A percentile compares a stretch with the other conserved stretches of the same genome.
Evolutionary conservation across 2,797 vertebrate genomes (phyloP).

Genomic region (Smutsia temminckii): DNA sequence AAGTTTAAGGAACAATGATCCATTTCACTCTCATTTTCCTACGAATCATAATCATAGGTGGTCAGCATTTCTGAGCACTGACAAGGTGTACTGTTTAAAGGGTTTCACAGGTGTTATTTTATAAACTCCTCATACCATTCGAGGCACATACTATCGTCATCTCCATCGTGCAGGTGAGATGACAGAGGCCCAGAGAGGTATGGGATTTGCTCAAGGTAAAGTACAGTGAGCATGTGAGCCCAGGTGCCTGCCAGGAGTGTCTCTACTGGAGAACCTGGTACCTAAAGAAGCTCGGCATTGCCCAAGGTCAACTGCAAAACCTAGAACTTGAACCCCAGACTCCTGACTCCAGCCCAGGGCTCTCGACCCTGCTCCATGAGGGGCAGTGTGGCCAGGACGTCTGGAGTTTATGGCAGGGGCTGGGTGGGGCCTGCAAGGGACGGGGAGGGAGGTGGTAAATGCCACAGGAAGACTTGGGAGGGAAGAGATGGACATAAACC

Average conservation of each 20-base stretch:
- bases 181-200: not conserved
- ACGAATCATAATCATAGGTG: not conserved
- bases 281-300: not conserved
- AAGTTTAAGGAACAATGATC: not conserved
- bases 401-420: not conserved
- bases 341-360: not conserved
- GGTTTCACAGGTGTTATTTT: not conserved
- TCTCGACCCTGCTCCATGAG: not conserved
- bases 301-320: not conserved
- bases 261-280: not conserved
- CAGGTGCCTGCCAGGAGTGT: not conserved
- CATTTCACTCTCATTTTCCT: not conserved
- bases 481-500: not conserved
- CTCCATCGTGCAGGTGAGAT: not conserved
- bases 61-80: not conserved
- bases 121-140: not conserved
- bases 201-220: not conserved
- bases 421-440: not conserved
- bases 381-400: not conserved
- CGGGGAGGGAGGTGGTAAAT: not conserved
- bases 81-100: not conserved
- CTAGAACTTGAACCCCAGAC: not conserved
- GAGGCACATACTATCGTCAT: not conserved
- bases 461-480: not conserved
- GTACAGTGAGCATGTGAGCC: not conserved